A percentile compares a stretch with the other conserved stretches of the same genome.
Evolutionary conservation across 2,888 invertebrate species (phyloP).

Genomic region (Thera obeliscata): DNA sequence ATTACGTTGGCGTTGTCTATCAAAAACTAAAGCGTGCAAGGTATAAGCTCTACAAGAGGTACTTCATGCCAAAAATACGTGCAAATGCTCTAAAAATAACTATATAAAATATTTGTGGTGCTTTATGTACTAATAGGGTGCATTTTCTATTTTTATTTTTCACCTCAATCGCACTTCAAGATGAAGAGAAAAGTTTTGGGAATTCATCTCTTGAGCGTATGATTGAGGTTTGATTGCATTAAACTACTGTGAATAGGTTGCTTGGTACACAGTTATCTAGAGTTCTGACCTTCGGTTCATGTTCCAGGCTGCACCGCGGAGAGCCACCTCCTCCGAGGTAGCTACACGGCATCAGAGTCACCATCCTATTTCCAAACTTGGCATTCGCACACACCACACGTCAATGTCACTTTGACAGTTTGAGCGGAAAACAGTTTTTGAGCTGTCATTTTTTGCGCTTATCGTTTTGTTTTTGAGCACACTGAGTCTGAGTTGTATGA

Average conservation of each 20-base stretch:
- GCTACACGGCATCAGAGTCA: slow-evolving; percentile 88
- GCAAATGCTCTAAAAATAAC: slow-evolving; percentile 9
- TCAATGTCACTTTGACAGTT: slow-evolving; percentile 75
- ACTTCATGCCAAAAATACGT: slow-evolving; percentile 11
- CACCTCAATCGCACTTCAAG: slow-evolving; percentile 34
- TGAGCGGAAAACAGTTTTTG: slow-evolving; percentile 67
- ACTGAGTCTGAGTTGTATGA: slow-evolving; percentile 46
- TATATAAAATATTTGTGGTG: not conserved
- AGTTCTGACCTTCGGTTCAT: slow-evolving; percentile 80
- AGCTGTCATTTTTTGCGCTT: slow-evolving; percentile 67
- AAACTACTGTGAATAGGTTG: slow-evolving; percentile 15
- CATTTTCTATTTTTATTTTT: slow-evolving; percentile 11
- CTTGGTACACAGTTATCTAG: slow-evolving; percentile 13
- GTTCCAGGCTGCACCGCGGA: slow-evolving; percentile 81
- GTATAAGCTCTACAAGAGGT: not conserved
- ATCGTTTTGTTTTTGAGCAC: slow-evolving; percentile 61
- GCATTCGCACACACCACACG: slow-evolving; percentile 63
- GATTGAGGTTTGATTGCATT: slow-evolving; percentile 35
- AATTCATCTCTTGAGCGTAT: slow-evolving; percentile 16
- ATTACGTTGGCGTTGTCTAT: too few relatives aligned
- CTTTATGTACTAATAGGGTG: not conserved
- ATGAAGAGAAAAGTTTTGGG: slow-evolving; percentile 10
- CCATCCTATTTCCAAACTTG: slow-evolving; percentile 75
- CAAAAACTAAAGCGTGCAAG: slow-evolving; percentile 13
- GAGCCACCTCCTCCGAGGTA: slow-evolving; percentile 85